phyloP scores from a whole-genome alignment of 1,140 invertebrate species.

The Trichonephila inaurata region DNA sequence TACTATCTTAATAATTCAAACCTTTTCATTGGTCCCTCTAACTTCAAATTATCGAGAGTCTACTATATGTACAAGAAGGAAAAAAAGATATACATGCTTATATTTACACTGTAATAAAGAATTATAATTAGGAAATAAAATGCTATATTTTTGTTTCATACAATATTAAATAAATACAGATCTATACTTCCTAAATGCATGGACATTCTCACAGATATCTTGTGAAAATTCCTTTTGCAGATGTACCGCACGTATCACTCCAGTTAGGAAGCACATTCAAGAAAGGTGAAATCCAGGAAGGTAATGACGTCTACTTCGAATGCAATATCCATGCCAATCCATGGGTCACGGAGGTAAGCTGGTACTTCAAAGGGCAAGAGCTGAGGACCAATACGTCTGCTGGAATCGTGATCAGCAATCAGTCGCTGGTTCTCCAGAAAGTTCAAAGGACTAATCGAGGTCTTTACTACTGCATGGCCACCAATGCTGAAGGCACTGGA shows the following conservation, averaged over 20 bases:
- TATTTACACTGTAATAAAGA: too few species aligned
- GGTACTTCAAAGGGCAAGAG: constrained; percentile 83
- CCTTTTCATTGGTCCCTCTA: too few species aligned
- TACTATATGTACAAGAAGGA: too few species aligned
- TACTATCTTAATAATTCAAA: too few species aligned
- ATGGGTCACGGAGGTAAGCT: constrained; percentile 89
- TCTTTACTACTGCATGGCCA: constrained; percentile 92
- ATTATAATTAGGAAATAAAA: too few species aligned
- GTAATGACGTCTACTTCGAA: constrained; percentile 93
- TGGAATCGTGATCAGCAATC: constrained; percentile 89
- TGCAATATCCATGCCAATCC: constrained; percentile 93
- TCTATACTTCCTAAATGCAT: too few species aligned
- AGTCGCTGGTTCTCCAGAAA: constrained; percentile 89
- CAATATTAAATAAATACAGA: too few species aligned
- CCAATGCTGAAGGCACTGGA: constrained; percentile 93
- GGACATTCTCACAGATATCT: too few species aligned
- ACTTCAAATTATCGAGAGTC: too few species aligned
- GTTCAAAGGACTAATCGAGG: constrained; percentile 83
- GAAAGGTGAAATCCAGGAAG: constrained; percentile 88
- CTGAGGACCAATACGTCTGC: constrained; percentile 87
- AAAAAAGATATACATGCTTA: too few species aligned
- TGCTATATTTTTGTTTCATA: too few species aligned
- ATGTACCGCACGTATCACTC: constrained; percentile 90
- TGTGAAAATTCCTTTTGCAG: constrained; percentile 82
- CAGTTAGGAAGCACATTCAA: constrained; percentile 91